Evolutionary conservation across 2,888 invertebrate genomes (phyloP).

Genomic region (Eulithis testata): DNA sequence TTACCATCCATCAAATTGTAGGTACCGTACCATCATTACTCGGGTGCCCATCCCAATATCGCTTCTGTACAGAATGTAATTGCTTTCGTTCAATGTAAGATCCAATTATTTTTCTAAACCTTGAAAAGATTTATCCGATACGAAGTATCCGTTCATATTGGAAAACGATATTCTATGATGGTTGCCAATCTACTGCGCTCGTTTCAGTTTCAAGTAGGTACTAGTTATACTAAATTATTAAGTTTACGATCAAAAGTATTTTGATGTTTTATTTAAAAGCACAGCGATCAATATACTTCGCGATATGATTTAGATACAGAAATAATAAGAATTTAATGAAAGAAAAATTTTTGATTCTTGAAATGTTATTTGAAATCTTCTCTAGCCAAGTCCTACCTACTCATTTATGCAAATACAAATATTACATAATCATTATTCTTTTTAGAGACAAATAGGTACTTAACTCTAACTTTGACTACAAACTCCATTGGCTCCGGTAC

Average conservation of each 20-base stretch:
- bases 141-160: conserved; percentile 54
- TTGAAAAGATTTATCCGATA: conserved; percentile 58
- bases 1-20: not conserved
- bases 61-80: conserved; percentile 74
- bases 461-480: conserved; percentile 54
- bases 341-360: too few species aligned
- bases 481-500: conserved; percentile 51
- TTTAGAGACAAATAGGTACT: conserved; percentile 38
- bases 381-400: too few species aligned
- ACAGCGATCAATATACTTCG: not conserved
- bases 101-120: conserved; percentile 81
- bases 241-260: conserved; percentile 30
- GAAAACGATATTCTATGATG: conserved; percentile 71
- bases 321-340: too few species aligned
- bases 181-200: conserved; percentile 44
- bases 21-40: not conserved
- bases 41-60: conserved; percentile 61
- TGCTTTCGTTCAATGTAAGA: conserved; percentile 76
- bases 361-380: too few species aligned
- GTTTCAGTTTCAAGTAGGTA: conserved; percentile 33
- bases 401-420: not conserved
- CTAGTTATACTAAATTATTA: conserved; percentile 33
- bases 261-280: conserved; percentile 7
- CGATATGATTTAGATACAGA: conserved; percentile 9
- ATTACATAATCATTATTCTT: conserved; percentile 56